Evolutionary conservation across 92 coral and sea anemone genomes (phyloP).

Genomic region (Hydrozoanthus gracilis): DNA sequence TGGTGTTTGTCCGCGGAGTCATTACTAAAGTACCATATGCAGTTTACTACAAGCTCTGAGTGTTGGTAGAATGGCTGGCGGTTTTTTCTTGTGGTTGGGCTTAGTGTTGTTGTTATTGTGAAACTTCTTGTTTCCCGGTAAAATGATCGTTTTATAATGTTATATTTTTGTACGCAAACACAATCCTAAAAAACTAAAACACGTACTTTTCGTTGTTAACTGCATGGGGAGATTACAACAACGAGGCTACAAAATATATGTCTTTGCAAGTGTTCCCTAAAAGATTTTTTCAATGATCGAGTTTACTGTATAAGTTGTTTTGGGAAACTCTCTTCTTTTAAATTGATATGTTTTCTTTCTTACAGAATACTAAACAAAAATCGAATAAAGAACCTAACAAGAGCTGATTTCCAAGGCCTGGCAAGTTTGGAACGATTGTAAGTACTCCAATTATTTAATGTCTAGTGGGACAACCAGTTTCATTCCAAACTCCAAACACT

Average conservation of each 20-base stretch:
- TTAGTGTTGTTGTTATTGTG: no score
- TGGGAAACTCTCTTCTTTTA: no score
- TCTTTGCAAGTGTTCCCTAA: background rate
- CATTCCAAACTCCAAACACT: background rate
- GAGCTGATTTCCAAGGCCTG: slow-evolving; percentile 16
- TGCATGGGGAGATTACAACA: no score
- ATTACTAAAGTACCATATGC: no score
- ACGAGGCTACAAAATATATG: background rate
- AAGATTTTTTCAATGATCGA: background rate
- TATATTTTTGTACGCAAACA: no score
- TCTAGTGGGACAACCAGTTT: background rate
- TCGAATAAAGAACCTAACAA: slow-evolving; percentile 6
- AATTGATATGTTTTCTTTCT: background rate
- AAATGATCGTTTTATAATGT: no score
- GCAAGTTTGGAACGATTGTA: slow-evolving; percentile 11
- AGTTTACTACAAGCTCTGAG: no score
- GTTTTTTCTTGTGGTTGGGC: no score
- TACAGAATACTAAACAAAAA: slow-evolving; percentile 21
- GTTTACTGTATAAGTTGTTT: background rate
- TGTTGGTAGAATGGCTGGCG: no score
- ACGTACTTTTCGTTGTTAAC: background rate
- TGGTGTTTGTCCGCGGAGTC: no score
- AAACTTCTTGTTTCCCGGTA: no score
- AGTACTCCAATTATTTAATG: background rate
- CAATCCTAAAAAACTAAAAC: background rate